Base-by-base conservation (phyloP, 2,888 invertebrate species). In the Eristalinus aeneus region DNA sequence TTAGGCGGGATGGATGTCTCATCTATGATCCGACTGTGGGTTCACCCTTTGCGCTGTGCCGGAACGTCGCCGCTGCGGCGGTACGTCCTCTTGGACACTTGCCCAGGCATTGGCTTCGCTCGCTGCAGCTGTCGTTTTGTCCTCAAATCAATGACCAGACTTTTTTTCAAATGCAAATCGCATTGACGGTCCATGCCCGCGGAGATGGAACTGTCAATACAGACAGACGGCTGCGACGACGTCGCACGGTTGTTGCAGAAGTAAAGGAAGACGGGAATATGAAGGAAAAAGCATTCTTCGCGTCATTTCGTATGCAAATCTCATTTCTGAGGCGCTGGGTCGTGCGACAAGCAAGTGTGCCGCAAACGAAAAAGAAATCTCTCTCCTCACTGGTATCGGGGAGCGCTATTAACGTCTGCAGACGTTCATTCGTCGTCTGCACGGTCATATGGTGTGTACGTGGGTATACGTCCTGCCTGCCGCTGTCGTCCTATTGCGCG, bases 331-430 rank as follows among this genome's bases (percentile, higher is more conserved):
- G 85, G 85, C 81, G 85, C 85, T 81, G 74, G 68, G 76, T 81
- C 85, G 81, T 76, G 73, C 85, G 85, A 81, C 85, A 76, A 76
- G 68, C 85, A 85, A 85, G 85, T 81, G 85, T 85, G 85, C 81
- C 85, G 83, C 36, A 31, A 63, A 73, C 69, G 71, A 78, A 72
- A 64, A 12, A 68, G 58, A 68, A 69, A 58, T 68, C 58, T 83
- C 68, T 46, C 78, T 73, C 68, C 73, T 27, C 27, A 61, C 34
- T 12, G 39, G 73, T n/a, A 63, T n/a, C 58, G 16, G 34, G 58
- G n/a, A 53, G 60, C 61, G 79, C 83, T 67, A 84, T 84, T 84
- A 84, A 84, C 63, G 68, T 73, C 78, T 73, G 68, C 71, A 76
- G 76, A 81, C 76, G 46, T n/a, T 46, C 36, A 60, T 39, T 46